phyloP scores from a whole-genome alignment of 64 coral and sea anemone genomes.

The Montipora sp. region DNA sequence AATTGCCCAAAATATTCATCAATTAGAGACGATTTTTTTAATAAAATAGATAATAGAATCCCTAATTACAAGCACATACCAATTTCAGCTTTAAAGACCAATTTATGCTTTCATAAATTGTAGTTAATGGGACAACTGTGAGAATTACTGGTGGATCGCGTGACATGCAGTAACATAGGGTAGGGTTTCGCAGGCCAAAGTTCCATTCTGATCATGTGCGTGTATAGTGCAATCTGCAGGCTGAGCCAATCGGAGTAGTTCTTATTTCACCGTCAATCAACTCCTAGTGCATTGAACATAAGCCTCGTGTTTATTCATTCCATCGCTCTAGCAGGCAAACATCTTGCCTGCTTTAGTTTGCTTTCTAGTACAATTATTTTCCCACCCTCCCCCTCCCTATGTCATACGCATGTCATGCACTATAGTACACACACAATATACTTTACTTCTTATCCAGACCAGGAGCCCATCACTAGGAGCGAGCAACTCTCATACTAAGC shows the following conservation, averaged over 20 bases:
- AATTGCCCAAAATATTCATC: too few relatives aligned
- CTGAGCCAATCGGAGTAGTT: not conserved
- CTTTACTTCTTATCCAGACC: too few relatives aligned
- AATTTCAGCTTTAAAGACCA: not conserved
- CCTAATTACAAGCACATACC: too few relatives aligned
- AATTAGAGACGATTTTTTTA: too few relatives aligned
- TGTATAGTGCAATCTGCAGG: not conserved
- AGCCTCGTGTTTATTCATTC: constrained; percentile 4
- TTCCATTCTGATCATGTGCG: not conserved
- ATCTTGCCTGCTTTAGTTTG: not conserved
- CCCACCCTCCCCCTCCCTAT: not conserved
- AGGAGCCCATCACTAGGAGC: too few relatives aligned
- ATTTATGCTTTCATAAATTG: not conserved
- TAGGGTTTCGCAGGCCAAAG: not conserved
- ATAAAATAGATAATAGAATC: too few relatives aligned
- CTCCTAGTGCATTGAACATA: not conserved
- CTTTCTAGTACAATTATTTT: constrained; percentile 10
- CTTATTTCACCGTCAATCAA: not conserved
- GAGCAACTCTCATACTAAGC: too few relatives aligned
- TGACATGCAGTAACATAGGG: constrained; percentile 7
- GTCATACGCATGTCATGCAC: not conserved
- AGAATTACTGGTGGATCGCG: not conserved
- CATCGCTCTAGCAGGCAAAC: not conserved
- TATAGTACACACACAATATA: not conserved
- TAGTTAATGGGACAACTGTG: constrained; percentile 6